Evolutionary conservation across 2,797 vertebrate species (phyloP).

Genomic region (Anolis apletophallus): DNA sequence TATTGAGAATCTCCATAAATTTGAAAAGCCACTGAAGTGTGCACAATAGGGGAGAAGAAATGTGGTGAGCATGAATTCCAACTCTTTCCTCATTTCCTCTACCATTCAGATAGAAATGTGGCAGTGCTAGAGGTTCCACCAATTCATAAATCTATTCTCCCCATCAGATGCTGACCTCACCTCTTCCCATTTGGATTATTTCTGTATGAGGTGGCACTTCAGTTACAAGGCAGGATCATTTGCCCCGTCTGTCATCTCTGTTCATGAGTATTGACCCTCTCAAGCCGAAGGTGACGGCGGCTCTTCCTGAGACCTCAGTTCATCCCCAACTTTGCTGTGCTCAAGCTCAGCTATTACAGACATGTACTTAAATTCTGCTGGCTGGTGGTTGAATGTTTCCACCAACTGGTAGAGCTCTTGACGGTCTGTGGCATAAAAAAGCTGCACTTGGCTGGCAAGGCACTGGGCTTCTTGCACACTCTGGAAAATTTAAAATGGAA

Average conservation of each 20-base stretch:
- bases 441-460: constrained; percentile 94
- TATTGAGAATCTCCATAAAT: constrained; percentile 46
- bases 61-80: constrained; percentile 28
- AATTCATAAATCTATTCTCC: neutral
- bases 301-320: constrained; percentile 64
- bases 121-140: neutral
- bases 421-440: constrained; percentile 92
- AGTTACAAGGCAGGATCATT: neutral
- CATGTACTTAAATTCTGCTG: constrained; percentile 92
- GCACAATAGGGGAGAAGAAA: constrained; percentile 39
- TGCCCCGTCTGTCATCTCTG: neutral
- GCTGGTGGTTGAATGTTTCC: constrained; percentile 91
- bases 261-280: neutral
- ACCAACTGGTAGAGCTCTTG: constrained; percentile 86
- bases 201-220: neutral
- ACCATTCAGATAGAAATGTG: constrained; percentile 28
- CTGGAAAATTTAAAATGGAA: constrained; percentile 76
- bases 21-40: constrained; percentile 50
- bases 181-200: neutral
- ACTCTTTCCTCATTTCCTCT: constrained; percentile 26
- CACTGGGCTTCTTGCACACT: constrained; percentile 92
- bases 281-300: constrained; percentile 53
- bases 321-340: constrained; percentile 83
- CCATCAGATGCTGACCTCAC: neutral
- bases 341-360: constrained; percentile 90